A percentile compares a stretch with the other conserved stretches of the same genome.
Evolutionary conservation across 2,888 invertebrate genomes (phyloP).

Genomic region (Caenorhabditis sp.): DNA sequence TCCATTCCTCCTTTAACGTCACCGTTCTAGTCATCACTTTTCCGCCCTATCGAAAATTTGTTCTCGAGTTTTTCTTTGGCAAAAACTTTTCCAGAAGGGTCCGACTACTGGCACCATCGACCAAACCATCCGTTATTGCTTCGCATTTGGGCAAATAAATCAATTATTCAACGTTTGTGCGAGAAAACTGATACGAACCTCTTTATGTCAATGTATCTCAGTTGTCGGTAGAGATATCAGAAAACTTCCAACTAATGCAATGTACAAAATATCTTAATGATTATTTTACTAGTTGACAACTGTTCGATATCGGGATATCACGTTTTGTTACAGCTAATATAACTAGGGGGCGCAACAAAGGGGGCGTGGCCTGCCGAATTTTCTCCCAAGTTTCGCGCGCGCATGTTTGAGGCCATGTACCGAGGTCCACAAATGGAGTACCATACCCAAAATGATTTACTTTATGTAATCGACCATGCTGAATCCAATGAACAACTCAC

Average conservation of each 20-base stretch:
- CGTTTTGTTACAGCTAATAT: not conserved
- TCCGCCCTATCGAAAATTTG: slow-evolving; percentile 21
- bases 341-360: too few species aligned
- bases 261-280: too few species aligned
- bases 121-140: not conserved
- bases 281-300: not conserved
- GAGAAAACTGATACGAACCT: not conserved
- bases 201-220: not conserved
- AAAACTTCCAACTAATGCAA: too few species aligned
- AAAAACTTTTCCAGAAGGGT: not conserved
- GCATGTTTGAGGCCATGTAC: too few species aligned
- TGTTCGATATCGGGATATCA: not conserved
- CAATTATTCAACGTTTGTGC: not conserved
- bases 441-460: too few species aligned
- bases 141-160: not conserved
- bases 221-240: not conserved
- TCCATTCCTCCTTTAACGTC: slow-evolving; percentile 6
- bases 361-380: too few species aligned
- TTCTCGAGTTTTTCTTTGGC: not conserved
- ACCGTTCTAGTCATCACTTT: slow-evolving; percentile 3
- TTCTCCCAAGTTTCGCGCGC: too few species aligned
- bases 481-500: too few species aligned
- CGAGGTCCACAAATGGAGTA: too few species aligned
- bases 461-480: too few species aligned
- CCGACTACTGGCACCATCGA: not conserved